phyloP scores from a whole-genome alignment of 1,140 invertebrate species.

The Cherax quadricarinatus region DNA sequence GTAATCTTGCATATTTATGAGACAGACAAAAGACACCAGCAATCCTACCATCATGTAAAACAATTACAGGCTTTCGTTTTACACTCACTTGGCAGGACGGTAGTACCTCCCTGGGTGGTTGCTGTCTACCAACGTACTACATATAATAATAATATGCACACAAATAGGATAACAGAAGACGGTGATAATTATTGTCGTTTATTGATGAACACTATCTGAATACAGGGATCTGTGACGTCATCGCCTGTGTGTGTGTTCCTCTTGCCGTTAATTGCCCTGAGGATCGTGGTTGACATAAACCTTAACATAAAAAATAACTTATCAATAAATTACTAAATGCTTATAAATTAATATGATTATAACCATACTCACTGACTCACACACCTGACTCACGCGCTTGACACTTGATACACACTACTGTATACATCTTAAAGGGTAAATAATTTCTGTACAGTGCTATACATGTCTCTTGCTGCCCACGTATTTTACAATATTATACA shows the following conservation, averaged over 20 bases:
- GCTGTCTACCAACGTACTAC: too few species aligned
- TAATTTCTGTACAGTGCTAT: conserved; percentile 56
- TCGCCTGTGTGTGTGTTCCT: conserved; percentile 7
- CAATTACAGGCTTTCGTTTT: too few species aligned
- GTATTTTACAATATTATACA: conserved; percentile 61
- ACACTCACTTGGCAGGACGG: too few species aligned
- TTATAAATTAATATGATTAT: conserved; percentile 5
- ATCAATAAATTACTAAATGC: conserved; percentile 17
- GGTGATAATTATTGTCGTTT: conserved; percentile 3
- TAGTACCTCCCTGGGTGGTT: too few species aligned
- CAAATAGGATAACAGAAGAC: too few species aligned
- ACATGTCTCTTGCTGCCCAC: conserved; percentile 64
- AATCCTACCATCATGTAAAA: too few species aligned
- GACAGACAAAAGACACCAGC: too few species aligned
- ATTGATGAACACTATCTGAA: conserved; percentile 10
- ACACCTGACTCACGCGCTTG: not conserved
- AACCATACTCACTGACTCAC: not conserved
- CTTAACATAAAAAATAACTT: conserved; percentile 24
- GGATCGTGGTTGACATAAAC: conserved; percentile 1
- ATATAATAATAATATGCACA: too few species aligned
- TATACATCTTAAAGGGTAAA: not conserved
- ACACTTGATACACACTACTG: not conserved
- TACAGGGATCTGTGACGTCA: conserved; percentile 11
- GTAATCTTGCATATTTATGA: too few species aligned
- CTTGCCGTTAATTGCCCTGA: conserved; percentile 23